Percentiles rank a stretch among this genome's conserved stretches.
phyloP scores from a whole-genome alignment of 1,140 invertebrate genomes.

The Bombus ignitus region DNA sequence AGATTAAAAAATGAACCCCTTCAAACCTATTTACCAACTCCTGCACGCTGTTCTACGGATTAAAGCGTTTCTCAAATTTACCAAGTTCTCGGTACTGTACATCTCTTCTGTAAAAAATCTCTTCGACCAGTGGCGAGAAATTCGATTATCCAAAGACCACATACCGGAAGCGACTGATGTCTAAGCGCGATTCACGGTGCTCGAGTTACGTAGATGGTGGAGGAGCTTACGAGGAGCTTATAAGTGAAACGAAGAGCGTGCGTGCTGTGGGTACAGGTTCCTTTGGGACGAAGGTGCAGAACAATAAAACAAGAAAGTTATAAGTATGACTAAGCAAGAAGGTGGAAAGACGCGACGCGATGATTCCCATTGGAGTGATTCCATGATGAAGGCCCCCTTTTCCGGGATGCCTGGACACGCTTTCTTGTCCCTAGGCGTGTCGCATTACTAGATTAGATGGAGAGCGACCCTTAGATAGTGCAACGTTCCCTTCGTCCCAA shows the following conservation, averaged over 20 bases:
- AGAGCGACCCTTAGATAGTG: slow-evolving; percentile 58
- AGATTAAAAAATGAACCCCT: not conserved
- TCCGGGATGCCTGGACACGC: slow-evolving; percentile 54
- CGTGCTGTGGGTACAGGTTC: not conserved
- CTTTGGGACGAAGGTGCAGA: slow-evolving; percentile 50
- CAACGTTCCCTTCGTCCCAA: slow-evolving; percentile 54
- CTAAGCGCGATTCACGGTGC: not conserved
- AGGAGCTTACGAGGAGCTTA: not conserved
- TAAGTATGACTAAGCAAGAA: slow-evolving; percentile 69
- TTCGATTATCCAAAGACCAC: not conserved
- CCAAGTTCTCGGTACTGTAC: no score
- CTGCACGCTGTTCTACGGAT: no score
- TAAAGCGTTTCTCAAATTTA: not conserved
- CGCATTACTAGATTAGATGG: slow-evolving; percentile 71
- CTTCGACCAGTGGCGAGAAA: not conserved
- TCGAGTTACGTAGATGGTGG: not conserved
- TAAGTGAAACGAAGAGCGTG: slow-evolving; percentile 30
- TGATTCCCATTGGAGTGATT: slow-evolving; percentile 71
- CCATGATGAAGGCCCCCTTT: slow-evolving; percentile 59
- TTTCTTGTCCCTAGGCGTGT: slow-evolving; percentile 63
- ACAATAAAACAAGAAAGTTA: slow-evolving; percentile 64
- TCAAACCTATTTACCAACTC: no score
- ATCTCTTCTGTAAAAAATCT: not conserved
- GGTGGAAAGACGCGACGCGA: slow-evolving; percentile 64
- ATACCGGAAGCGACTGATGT: not conserved